These are phyloP conservation scores for Hypselothyrea guttata DNA, from an alignment of 2,888 invertebrate species.

Conservation along the genomic window DNA sequence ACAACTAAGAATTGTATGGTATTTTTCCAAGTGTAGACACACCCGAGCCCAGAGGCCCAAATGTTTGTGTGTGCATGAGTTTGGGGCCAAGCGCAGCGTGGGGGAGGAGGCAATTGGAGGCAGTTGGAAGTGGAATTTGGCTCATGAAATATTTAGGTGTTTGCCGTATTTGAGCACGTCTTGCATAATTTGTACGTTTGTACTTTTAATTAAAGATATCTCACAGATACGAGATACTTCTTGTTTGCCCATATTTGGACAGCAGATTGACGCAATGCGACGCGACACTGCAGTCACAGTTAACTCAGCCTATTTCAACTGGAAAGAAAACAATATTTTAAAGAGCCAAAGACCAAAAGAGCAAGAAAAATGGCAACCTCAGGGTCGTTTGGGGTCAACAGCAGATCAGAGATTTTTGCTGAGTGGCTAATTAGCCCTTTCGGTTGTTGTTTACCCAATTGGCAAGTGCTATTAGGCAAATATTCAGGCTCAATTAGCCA, in stretches of 20 bases:
- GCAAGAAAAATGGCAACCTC: slow-evolving; percentile 4
- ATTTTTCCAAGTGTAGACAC: slow-evolving; percentile 39
- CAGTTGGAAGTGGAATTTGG: slow-evolving; percentile 49
- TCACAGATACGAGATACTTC: slow-evolving; percentile 46
- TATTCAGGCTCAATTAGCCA: slow-evolving; percentile 50
- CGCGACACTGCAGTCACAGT: slow-evolving; percentile 34
- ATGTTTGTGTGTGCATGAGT: slow-evolving; percentile 6
- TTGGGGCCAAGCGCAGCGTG: slow-evolving; percentile 2
- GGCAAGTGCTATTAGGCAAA: slow-evolving; percentile 47
- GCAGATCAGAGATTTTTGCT: slow-evolving; percentile 1
- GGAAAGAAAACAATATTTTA: neutral
- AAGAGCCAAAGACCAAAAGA: too few relatives aligned
- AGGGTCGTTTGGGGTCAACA: slow-evolving; percentile 31
- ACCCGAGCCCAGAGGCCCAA: slow-evolving; percentile 34
- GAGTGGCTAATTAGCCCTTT: slow-evolving; percentile 31
- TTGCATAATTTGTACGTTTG: slow-evolving; percentile 74
- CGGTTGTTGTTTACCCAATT: slow-evolving; percentile 21
- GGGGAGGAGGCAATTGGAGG: slow-evolving; percentile 1
- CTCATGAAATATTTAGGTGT: slow-evolving; percentile 75
- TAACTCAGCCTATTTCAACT: slow-evolving; percentile 1
- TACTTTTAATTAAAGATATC: slow-evolving; percentile 74
- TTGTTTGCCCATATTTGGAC: slow-evolving; percentile 53
- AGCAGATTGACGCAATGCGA: slow-evolving; percentile 19
- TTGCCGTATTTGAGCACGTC: slow-evolving; percentile 76
- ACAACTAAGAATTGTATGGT: too few relatives aligned